Conservation (phyloP, 2,113 vertebrate species). For the Passer montanus region DNA sequence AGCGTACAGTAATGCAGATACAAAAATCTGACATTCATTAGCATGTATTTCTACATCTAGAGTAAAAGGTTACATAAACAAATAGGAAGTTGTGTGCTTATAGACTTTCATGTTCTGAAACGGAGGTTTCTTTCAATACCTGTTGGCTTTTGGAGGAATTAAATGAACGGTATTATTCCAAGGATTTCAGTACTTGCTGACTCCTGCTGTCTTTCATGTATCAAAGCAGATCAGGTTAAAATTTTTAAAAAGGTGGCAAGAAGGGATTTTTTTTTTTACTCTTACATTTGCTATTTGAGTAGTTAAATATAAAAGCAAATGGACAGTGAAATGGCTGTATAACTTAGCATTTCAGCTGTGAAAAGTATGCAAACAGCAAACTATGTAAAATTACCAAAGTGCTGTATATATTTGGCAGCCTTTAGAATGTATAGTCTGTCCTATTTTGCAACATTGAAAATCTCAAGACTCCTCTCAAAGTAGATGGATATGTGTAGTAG, state of each 20-base stretch:
- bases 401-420: not conserved
- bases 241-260: not conserved
- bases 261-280: not conserved
- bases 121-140: not conserved
- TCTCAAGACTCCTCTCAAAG: not conserved
- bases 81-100: not conserved
- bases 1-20: not conserved
- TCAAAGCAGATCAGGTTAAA: not conserved
- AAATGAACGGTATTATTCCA: not conserved
- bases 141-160: not conserved
- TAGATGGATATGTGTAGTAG: not conserved
- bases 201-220: not conserved
- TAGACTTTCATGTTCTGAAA: not conserved
- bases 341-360: not conserved
- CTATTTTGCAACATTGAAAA: not conserved
- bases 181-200: not conserved
- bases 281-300: not conserved
- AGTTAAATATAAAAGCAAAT: not conserved
- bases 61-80: not conserved
- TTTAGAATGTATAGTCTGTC: not conserved
- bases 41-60: not conserved
- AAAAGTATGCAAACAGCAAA: not conserved
- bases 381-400: not conserved
- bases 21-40: not conserved
- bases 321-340: not conserved